Evolutionary conservation across 2,113 vertebrate species (phyloP), one percentile per base, ranked within the genome.

Genomic region (Psephotus haematonotus): DNA sequence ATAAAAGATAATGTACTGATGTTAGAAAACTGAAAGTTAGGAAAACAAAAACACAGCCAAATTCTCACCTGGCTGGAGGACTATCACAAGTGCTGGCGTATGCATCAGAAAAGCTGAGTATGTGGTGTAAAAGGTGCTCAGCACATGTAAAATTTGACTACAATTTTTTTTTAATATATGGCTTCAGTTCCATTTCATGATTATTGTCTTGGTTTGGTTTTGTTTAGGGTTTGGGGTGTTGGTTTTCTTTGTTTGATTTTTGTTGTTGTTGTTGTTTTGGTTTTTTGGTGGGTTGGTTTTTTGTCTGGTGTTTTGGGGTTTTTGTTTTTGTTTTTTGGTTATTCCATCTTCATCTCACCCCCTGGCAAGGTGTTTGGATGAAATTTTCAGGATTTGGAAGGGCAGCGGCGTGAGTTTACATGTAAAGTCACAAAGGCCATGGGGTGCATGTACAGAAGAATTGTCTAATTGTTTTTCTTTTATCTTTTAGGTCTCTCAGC

Each of bases 401-500:
- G 19, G 28, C 37, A 83, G 16, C 37, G 65, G 2, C 28, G 37
- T n/a, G 10, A 76, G 4, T 75, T 83, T 70, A 39, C 9, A 7
- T 31, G 4, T 44, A 27, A 70, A 49, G 8, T 59, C n/a, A 59
- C 31, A 29, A 33, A 78, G 88, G 20, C 39, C 27, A 16, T 46
- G 17, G 10, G 11, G 9, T 64, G 14, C 22, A 8, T 41, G 35
- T 41, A 14, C 10, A 65, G 47, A 85, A 71, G 11, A 72, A 31
- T 91, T 44, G 33, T 86, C 80, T 8, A 88, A 49, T 19, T 86
- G 23, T 46, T 67, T 55, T 65, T 91, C 39, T 96, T 65, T 97
- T 96, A 7, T 86, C n/a, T 63, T 92, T 70, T 95, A 99, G 99
- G 99, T 94, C 97, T 99, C 74, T 98, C 99, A 89, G 99, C 99